These are phyloP conservation scores for Enteromius radiatus DNA, from an alignment of 2,797 vertebrate genomes.

Conservation along the genomic window DNA sequence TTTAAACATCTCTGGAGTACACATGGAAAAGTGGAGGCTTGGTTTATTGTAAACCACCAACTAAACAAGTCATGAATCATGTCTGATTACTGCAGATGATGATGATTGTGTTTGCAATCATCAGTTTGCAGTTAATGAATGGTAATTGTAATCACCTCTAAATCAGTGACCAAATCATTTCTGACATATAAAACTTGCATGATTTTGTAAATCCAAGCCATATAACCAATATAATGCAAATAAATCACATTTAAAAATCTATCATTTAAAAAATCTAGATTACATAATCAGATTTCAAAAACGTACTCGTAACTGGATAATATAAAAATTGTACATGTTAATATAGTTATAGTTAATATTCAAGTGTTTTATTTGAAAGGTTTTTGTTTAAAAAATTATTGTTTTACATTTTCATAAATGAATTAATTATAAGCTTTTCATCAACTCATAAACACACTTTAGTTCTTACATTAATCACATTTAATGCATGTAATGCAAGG, in stretches of 20 bases:
- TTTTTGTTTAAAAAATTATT: background rate
- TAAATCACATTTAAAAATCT: background rate
- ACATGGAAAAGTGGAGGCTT: background rate
- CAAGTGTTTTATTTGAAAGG: background rate
- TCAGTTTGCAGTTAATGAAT: background rate
- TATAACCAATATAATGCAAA: background rate
- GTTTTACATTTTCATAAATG: background rate
- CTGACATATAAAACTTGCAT: background rate
- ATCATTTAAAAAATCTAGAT: background rate
- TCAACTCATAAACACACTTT: background rate
- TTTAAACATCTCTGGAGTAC: background rate
- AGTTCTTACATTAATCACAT: background rate
- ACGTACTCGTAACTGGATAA: background rate
- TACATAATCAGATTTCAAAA: background rate
- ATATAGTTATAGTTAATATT: too few relatives aligned
- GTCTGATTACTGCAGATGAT: slow-evolving; percentile 12
- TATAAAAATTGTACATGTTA: background rate
- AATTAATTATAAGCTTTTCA: background rate
- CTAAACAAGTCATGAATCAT: slow-evolving; percentile 19
- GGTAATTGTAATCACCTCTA: background rate
- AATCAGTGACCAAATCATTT: background rate
- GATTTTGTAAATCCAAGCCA: background rate
- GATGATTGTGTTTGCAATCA: slow-evolving; percentile 7
- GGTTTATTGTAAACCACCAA: background rate
- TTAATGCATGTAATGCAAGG: background rate